Evolutionary conservation across 2,888 invertebrate species (phyloP).

Genomic region (Aleiodes testaceus): DNA sequence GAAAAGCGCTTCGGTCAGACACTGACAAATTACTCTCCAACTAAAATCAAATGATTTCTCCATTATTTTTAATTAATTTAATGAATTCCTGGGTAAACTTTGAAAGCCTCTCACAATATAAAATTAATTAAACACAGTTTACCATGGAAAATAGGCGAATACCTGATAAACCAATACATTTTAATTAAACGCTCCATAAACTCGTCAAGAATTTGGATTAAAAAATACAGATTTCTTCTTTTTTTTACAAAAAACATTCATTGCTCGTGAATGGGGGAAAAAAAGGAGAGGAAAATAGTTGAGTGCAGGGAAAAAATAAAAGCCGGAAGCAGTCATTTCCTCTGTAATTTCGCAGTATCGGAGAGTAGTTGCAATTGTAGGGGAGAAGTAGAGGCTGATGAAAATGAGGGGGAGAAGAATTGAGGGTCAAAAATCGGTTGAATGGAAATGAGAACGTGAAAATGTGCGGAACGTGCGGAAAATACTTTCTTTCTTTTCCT

Average conservation of each 20-base stretch:
- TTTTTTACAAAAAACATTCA: background rate
- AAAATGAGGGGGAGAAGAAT: background rate
- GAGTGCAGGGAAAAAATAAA: background rate
- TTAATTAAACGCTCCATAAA: conserved; percentile 28
- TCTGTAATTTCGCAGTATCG: conserved; percentile 25
- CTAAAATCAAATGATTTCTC: too few relatives aligned
- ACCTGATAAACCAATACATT: conserved; percentile 25
- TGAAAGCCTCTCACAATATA: conserved; percentile 11
- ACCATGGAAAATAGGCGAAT: background rate
- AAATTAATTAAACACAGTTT: conserved; percentile 15
- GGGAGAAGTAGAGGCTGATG: background rate
- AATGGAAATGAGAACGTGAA: background rate
- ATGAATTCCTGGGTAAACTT: background rate
- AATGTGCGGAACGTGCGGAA: conserved; percentile 3
- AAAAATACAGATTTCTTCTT: background rate
- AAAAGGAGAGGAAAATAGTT: background rate
- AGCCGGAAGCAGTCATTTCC: conserved; percentile 22
- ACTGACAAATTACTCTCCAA: too few relatives aligned
- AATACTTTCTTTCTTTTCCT: background rate
- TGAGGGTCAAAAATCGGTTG: background rate
- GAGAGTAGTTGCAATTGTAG: background rate
- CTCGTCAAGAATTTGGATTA: background rate
- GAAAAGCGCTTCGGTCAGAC: background rate
- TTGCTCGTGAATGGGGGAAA: background rate
- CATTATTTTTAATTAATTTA: too few relatives aligned